A percentile compares a stretch with the other conserved stretches of the same genome.
phyloP scores from a whole-genome alignment of 2,113 vertebrate genomes.

The Heteronetta atricapilla region DNA sequence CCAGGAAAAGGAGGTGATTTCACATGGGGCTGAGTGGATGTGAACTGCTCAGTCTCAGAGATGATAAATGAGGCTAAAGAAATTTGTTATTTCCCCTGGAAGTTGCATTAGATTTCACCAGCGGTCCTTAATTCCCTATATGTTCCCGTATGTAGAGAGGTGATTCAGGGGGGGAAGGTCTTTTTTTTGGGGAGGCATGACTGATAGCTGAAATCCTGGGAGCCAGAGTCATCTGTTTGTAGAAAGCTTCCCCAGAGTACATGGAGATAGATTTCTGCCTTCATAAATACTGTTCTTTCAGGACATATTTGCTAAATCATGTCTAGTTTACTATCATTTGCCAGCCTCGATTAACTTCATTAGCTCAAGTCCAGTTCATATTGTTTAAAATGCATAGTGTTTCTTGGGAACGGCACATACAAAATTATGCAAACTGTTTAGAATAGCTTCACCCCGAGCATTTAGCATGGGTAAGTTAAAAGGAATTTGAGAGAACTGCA shows the following conservation, averaged over 20 bases:
- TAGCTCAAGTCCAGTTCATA: background rate
- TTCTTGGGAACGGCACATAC: conserved; percentile 15
- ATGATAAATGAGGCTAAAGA: background rate
- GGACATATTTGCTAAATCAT: conserved; percentile 30
- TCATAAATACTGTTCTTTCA: conserved; percentile 58
- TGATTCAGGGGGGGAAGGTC: background rate
- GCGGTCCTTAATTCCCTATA: background rate
- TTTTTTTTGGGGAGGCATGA: background rate
- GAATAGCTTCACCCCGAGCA: conserved; percentile 2
- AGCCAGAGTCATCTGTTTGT: background rate
- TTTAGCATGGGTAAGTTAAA: conserved; percentile 8
- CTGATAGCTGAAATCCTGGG: background rate
- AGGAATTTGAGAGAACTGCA: conserved; percentile 25
- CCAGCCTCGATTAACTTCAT: conserved; percentile 1
- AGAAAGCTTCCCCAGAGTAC: background rate
- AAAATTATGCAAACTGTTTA: conserved; percentile 6
- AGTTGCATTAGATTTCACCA: background rate
- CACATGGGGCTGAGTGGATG: background rate
- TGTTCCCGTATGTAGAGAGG: background rate
- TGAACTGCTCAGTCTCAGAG: background rate
- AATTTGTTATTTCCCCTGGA: background rate
- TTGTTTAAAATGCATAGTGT: conserved; percentile 23
- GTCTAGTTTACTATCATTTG: conserved; percentile 52
- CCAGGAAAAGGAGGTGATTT: background rate
- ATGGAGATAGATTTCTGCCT: background rate